Base-by-base conservation (phyloP, 2,888 invertebrate species). In the Acleris cristana region DNA sequence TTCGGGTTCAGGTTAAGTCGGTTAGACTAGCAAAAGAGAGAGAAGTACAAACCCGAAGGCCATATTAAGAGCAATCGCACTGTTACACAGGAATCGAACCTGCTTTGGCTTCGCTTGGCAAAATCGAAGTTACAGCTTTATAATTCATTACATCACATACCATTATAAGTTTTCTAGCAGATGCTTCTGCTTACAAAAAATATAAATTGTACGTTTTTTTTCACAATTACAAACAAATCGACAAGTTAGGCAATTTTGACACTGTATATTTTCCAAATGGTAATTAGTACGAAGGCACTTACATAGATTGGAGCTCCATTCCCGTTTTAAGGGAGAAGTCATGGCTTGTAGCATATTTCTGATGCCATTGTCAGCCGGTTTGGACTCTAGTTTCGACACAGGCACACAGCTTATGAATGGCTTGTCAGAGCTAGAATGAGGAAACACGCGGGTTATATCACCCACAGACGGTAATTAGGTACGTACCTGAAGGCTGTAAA, bases 281-380 rank as follows among this genome's bases (percentile, higher is more conserved):
- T 26, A 7, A 16, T 14, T 1, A 52, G 14, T 26, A 56, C 21
- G 23, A n/a, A 57, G 18, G 16, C 60, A 71, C 74, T 64, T 72
- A 75, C 71, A 72, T 62, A 63, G 12, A 12, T 72, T 30, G 3
- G 52, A 54, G 45, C 49, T 69, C 75, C 75, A 74, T 4, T 71
- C 64, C 10, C 71, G 69, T 66, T 75, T 76, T 16, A 72, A 40
- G 1, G 74, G 34, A 4, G 70, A 56, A 1, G 67, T 12, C 14
- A 59, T 61, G 6, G 64, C 52, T 21, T 68, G 44, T 18, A 70
- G n/a, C 51, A 70, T 52, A 5, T 69, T 66, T 8, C 66, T 54
- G 26, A 69, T 67, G 45, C 55, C 61, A 61, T 66, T 62, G 56
- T 66, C 61, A n/a, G 60, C 60, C 23, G 61, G 56, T 54, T 69